A percentile compares a stretch with the other conserved stretches of the same genome.
Conservation (phyloP, 2,797 vertebrate genomes). For the Eulemur mongoz region DNA sequence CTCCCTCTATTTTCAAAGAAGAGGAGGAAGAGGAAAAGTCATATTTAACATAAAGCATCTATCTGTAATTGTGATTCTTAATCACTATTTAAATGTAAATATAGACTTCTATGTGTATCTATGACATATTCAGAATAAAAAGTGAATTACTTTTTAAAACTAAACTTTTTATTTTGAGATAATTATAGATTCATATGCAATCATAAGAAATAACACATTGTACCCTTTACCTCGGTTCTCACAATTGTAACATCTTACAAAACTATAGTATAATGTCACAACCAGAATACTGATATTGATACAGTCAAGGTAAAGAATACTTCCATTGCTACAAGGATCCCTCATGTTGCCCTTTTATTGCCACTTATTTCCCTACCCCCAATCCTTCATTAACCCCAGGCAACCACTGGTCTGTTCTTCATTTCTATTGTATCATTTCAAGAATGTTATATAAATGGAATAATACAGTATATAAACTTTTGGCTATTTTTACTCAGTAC, state of each 20-base stretch:
- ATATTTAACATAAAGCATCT: constrained; percentile 32
- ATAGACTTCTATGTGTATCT: background rate
- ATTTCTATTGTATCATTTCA: background rate
- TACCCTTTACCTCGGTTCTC: background rate
- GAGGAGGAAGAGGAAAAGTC: constrained; percentile 8
- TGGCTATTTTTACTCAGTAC: background rate
- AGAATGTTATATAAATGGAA: constrained; percentile 10
- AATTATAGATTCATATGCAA: background rate
- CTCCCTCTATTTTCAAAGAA: constrained; percentile 86
- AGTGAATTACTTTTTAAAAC: constrained; percentile 16
- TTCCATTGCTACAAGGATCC: background rate
- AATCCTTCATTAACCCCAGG: background rate
- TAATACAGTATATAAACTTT: background rate
- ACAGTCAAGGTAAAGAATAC: background rate
- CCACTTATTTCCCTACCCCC: background rate
- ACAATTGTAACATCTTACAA: background rate
- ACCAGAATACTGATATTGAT: background rate
- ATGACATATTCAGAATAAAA: background rate
- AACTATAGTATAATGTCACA: background rate
- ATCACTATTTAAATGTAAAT: constrained; percentile 27
- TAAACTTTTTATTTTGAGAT: background rate
- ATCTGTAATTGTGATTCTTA: background rate
- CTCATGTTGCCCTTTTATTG: background rate
- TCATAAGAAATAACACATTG: background rate
- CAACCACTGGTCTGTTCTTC: background rate